A percentile compares a stretch with the other conserved stretches of the same genome.
Conservation (phyloP, 2,888 invertebrate species). For the Beris morrisii region DNA sequence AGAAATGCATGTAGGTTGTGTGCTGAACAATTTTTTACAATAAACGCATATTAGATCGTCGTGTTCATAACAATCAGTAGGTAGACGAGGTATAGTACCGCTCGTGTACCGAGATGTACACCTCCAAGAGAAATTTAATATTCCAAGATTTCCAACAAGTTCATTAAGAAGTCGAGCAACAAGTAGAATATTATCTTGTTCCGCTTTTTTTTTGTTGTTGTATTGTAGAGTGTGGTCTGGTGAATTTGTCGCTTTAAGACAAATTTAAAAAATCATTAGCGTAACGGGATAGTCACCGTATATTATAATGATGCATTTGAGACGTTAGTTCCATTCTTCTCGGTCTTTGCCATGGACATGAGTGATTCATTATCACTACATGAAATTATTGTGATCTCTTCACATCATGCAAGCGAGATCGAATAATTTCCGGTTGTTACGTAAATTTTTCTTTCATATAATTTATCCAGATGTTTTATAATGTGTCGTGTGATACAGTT, state of each 20-base stretch:
- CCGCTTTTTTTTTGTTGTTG: background rate
- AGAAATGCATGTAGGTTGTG: conserved; percentile 7
- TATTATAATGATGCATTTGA: too few species aligned
- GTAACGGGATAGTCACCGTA: background rate
- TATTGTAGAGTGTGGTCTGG: conserved; percentile 5
- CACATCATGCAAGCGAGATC: too few species aligned
- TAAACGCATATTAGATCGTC: too few species aligned
- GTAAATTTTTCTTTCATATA: too few species aligned
- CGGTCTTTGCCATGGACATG: too few species aligned
- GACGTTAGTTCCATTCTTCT: too few species aligned
- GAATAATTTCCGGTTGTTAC: too few species aligned
- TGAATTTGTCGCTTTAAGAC: conserved; percentile 7
- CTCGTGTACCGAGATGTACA: background rate
- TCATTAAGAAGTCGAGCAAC: conserved; percentile 12
- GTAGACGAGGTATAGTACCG: background rate
- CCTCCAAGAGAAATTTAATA: conserved; percentile 10
- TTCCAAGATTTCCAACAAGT: conserved; percentile 22
- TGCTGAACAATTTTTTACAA: conserved; percentile 6
- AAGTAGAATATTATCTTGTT: background rate
- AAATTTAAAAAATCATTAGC: conserved; percentile 24
- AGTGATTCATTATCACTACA: conserved; percentile 9
- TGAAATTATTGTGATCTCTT: too few species aligned
- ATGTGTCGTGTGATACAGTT: too few species aligned
- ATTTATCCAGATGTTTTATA: too few species aligned
- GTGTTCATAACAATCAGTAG: background rate